Percentiles rank a stretch among this genome's conserved stretches.
Evolutionary conservation across 1,140 invertebrate species (phyloP).

Genomic region (Pomacea maculata): DNA sequence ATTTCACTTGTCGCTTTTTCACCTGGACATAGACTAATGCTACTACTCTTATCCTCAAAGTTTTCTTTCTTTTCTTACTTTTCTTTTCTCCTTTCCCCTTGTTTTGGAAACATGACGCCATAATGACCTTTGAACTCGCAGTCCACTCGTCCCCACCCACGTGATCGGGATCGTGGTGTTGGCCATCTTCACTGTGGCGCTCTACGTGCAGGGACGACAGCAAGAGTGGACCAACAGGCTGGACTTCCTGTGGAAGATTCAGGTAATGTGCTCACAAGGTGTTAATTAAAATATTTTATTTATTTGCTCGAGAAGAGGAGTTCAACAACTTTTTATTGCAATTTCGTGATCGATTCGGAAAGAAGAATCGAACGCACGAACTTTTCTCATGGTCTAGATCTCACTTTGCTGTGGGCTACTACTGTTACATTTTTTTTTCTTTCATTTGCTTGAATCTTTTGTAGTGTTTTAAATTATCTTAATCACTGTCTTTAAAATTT

Average conservation of each 20-base stretch:
- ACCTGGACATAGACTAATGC: too few relatives aligned
- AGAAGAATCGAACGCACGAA: neutral
- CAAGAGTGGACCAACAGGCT: constrained; percentile 74
- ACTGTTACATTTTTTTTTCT: neutral
- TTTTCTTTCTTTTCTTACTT: too few relatives aligned
- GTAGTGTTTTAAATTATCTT: neutral
- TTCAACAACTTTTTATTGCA: neutral
- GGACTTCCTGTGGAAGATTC: constrained; percentile 95
- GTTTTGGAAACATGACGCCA: too few relatives aligned
- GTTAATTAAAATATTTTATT: too few relatives aligned
- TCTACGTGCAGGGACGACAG: constrained; percentile 83
- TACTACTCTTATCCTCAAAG: too few relatives aligned
- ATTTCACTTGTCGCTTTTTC: too few relatives aligned
- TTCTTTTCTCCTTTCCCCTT: too few relatives aligned
- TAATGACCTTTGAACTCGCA: constrained; percentile 31
- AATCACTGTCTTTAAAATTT: neutral
- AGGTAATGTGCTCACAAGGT: constrained; percentile 64
- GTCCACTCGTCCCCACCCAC: constrained; percentile 63
- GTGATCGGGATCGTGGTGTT: constrained; percentile 72
- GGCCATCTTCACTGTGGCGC: constrained; percentile 81
- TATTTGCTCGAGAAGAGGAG: too few relatives aligned
- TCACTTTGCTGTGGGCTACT: neutral
- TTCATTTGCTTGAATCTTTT: neutral
- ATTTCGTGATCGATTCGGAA: neutral
- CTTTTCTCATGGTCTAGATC: neutral